A percentile compares a stretch with the other conserved stretches of the same genome.
Conservation (phyloP, 2,797 vertebrate genomes). For the Acanthurus tractus region DNA sequence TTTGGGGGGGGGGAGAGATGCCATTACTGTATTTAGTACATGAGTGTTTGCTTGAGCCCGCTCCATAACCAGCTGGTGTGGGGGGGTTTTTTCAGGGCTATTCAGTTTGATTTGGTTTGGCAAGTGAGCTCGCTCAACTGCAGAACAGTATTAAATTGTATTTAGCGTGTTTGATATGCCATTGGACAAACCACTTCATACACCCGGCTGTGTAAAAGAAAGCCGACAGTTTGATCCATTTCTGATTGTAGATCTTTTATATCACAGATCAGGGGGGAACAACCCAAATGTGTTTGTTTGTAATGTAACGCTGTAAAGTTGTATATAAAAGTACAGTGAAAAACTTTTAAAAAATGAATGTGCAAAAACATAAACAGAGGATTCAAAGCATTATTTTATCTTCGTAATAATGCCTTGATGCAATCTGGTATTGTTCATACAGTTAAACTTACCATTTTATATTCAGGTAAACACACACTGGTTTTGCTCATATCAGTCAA, state of each 20-base stretch:
- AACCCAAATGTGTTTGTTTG: conserved; percentile 51
- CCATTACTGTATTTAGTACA: conserved; percentile 52
- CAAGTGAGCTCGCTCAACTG: conserved; percentile 40
- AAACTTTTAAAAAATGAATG: conserved; percentile 24
- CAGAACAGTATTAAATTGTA: conserved; percentile 60
- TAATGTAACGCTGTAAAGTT: conserved; percentile 67
- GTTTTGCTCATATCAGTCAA: conserved; percentile 47
- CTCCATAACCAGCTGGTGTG: conserved; percentile 46
- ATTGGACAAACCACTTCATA: conserved; percentile 35
- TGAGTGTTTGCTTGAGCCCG: conserved; percentile 57
- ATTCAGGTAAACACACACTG: conserved; percentile 49
- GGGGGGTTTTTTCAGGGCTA: conserved; percentile 35
- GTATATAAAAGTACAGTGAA: conserved; percentile 65
- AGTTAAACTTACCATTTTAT: conserved; percentile 55
- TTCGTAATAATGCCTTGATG: conserved; percentile 46
- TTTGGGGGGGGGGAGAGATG: conserved; percentile 17
- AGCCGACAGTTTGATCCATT: conserved; percentile 58
- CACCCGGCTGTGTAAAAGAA: conserved; percentile 47
- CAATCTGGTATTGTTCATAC: conserved; percentile 20
- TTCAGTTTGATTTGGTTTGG: conserved; percentile 32
- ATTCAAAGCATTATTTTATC: conserved; percentile 58
- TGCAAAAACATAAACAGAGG: conserved; percentile 40
- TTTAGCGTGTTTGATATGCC: conserved; percentile 48
- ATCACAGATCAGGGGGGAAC: conserved; percentile 33
- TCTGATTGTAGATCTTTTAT: conserved; percentile 59